Base-by-base conservation (phyloP, 2,797 vertebrate species). In the Anas bahamensis region DNA sequence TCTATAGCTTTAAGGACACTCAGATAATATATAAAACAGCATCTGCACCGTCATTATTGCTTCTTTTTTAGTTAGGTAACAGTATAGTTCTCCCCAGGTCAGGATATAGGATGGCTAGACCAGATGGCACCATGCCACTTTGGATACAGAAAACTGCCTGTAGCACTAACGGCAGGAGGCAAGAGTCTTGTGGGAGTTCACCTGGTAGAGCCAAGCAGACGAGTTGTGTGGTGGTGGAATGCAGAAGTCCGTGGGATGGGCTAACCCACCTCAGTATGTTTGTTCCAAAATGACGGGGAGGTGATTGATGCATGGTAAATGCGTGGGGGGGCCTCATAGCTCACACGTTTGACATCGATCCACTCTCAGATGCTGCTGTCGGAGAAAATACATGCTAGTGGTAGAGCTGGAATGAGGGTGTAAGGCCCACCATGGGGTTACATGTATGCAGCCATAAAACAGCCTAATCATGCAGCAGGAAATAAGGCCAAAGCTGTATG, bases 231-330 rank as follows among this genome's bases (percentile, higher is more conserved):
- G 52, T 42, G 69, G 29, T 70, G 61, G 53, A 71, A 77, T 4
- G 29, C 74, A 92, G 29, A 74, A 92, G 29, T n/a, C 61, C 41
- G 77, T 93, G 61, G 91, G 86, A 80, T 46, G 85, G 56, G 72
- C 46, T 73, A 94, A 83, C 77, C 83, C 55, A 74, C 70, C 77
- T 60, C 77, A 74, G 65, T 64, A 52, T 83, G 39, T 64, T 86
- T 63, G 61, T 81, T 81, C n/a, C 53, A 52, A 56, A 81, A 33
- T 10, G 66, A 88, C 7, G n/a, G 61, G 61, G 90, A 87, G 56
- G 59, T 72, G 90, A 82, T 84, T 86, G 77, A 86, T 77, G 57
- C 21, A 7, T 26, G 61, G 56, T 63, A 77, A 74, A 74, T 74
- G 39, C 0, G 15, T 9, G 55, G 18, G 48, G 35, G 57, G 89